phyloP scores from a whole-genome alignment of 1,140 invertebrate genomes.

The Tetramorium parvispinum region DNA sequence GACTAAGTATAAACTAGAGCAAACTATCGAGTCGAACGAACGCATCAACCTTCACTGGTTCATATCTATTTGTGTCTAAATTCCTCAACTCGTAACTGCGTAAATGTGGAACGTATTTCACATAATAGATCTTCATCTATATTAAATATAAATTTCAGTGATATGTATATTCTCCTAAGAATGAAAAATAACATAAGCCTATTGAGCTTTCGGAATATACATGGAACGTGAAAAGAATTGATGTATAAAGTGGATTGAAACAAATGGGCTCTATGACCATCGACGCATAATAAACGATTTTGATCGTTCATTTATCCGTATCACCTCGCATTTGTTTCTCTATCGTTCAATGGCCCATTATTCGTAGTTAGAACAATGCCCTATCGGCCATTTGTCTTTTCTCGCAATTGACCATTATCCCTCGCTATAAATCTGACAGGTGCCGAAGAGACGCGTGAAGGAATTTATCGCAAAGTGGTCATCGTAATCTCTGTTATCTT shows the following conservation, averaged over 20 bases:
- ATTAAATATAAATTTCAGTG: not conserved
- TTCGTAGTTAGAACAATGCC: conserved; percentile 29
- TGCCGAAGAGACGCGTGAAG: conserved; percentile 67
- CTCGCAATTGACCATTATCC: conserved; percentile 76
- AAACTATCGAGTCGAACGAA: conserved; percentile 73
- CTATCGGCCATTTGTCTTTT: conserved; percentile 38
- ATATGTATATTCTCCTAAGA: not conserved
- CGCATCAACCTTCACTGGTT: conserved; percentile 58
- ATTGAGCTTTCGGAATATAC: not conserved
- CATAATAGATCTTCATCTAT: not conserved
- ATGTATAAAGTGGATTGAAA: conserved; percentile 2
- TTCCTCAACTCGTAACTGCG: not conserved
- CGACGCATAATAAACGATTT: conserved; percentile 11
- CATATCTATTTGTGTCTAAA: not conserved
- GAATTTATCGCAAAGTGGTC: conserved; percentile 78
- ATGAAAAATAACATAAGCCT: not conserved
- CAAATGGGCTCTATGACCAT: not conserved
- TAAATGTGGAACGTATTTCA: not conserved
- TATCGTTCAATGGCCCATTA: conserved; percentile 2
- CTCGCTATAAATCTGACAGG: conserved; percentile 75
- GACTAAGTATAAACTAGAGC: conserved; percentile 79
- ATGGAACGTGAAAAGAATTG: not conserved
- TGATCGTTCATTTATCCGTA: not conserved
- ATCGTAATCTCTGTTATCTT: conserved; percentile 83
- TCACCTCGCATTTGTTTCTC: not conserved